Evolutionary conservation across 35 echinoderm and acorn worm species (phyloP).

Genomic region (Stichopus chloronotus): DNA sequence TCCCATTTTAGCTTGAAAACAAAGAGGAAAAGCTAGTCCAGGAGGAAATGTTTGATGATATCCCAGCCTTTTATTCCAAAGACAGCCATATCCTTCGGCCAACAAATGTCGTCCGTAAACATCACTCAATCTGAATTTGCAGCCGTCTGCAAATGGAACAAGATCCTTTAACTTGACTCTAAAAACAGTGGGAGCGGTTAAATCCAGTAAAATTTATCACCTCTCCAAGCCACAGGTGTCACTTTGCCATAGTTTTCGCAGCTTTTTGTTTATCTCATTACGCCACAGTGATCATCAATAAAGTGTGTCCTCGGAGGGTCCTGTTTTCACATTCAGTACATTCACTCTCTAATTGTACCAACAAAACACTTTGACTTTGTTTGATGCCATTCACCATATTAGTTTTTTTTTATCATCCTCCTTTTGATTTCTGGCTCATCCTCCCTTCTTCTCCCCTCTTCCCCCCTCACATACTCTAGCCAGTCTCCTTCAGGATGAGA

Average conservation of each 20-base stretch:
- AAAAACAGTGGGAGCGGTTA: background rate
- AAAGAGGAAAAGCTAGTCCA: background rate
- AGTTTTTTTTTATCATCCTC: background rate
- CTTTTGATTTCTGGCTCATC: background rate
- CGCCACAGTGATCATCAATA: background rate
- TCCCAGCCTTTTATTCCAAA: background rate
- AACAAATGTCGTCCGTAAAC: slow-evolving; percentile 8
- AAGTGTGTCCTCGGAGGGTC: background rate
- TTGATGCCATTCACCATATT: slow-evolving; percentile 10
- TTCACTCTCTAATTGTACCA: background rate
- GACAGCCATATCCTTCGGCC: background rate
- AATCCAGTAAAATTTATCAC: slow-evolving; percentile 36
- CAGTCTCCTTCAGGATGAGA: too few relatives aligned
- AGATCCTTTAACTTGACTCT: slow-evolving; percentile 31
- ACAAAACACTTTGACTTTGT: background rate
- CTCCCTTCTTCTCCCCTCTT: background rate
- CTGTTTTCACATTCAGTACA: slow-evolving; percentile 30
- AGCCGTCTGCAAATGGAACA: slow-evolving; percentile 37
- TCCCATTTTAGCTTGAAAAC: slow-evolving; percentile 36
- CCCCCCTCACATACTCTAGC: background rate
- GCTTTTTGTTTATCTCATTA: slow-evolving; percentile 41
- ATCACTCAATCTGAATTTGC: slow-evolving; percentile 22
- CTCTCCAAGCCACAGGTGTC: slow-evolving; percentile 16
- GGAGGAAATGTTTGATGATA: slow-evolving; percentile 1
- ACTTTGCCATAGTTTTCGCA: background rate